These are phyloP conservation scores for Suncus etruscus DNA, from an alignment of 2,113 vertebrate species.

Conservation along the genomic window DNA sequence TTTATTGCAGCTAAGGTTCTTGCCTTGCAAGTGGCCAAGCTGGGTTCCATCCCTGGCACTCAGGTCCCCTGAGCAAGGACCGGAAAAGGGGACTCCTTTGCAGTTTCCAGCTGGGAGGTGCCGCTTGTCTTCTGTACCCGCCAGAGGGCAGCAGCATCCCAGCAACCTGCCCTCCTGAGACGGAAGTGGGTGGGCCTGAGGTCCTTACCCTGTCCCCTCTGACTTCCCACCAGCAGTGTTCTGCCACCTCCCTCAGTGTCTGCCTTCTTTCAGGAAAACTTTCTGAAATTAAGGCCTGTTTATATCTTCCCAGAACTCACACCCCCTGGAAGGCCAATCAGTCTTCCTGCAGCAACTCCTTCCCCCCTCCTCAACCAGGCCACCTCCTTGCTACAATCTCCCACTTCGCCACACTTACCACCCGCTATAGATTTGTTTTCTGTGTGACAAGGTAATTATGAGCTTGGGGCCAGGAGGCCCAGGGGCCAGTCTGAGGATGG, in stretches of 20 bases:
- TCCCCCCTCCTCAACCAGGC: not conserved
- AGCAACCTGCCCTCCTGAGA: not conserved
- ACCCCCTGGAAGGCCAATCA: not conserved
- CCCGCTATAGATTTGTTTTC: constrained; percentile 79
- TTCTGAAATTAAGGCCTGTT: constrained; percentile 44
- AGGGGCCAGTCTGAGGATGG: constrained; percentile 69
- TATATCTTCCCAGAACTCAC: not conserved
- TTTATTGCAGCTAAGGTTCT: too few species aligned
- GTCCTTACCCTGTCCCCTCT: not conserved
- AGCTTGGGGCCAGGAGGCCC: constrained; percentile 71
- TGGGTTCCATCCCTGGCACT: too few species aligned
- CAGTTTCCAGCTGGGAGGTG: not conserved
- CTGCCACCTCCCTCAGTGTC: not conserved
- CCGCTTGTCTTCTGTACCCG: constrained; percentile 44
- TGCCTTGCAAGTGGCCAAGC: too few species aligned
- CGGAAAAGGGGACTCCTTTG: not conserved
- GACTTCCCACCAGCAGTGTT: too few species aligned
- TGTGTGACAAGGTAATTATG: constrained; percentile 82
- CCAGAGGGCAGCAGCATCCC: constrained; percentile 79
- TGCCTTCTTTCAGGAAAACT: not conserved
- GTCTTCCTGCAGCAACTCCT: not conserved
- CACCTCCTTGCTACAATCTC: constrained; percentile 33
- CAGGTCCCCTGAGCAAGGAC: not conserved
- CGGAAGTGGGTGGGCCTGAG: not conserved
- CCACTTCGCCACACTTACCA: constrained; percentile 33